These are phyloP conservation scores for Paramuricea clavata DNA, from an alignment of 92 coral and sea anemone species.

Conservation along the genomic window DNA sequence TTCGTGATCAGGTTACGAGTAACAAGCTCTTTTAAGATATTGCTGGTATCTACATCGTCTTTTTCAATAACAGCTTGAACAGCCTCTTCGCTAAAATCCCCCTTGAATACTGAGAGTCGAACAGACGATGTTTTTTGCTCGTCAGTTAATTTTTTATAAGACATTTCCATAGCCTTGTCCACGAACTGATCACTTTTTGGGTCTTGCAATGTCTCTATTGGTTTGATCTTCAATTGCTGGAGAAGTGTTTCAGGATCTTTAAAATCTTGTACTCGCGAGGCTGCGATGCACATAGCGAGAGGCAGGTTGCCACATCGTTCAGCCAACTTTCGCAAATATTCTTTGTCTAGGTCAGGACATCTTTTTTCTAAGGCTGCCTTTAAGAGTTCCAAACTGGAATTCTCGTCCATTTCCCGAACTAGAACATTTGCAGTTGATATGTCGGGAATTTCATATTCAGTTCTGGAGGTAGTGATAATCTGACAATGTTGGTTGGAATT, in stretches of 20 bases:
- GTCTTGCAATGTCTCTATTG: neutral
- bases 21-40: no score
- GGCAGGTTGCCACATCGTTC: constrained; percentile 1
- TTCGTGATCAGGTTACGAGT: no score
- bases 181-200: neutral
- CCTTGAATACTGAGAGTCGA: neutral
- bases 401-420: neutral
- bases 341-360: neutral
- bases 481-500: neutral
- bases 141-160: neutral
- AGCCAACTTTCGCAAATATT: neutral
- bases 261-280: neutral
- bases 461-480: no score
- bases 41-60: no score
- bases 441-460: neutral
- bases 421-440: neutral
- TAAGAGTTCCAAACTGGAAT: neutral
- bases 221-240: neutral
- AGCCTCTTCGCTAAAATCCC: neutral
- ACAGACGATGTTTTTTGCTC: neutral
- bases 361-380: no score
- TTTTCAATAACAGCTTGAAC: no score
- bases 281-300: neutral
- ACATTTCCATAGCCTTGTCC: neutral
- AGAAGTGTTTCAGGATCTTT: neutral